phyloP scores from a whole-genome alignment of 2,888 invertebrate species.

The Terebella lapidaria region DNA sequence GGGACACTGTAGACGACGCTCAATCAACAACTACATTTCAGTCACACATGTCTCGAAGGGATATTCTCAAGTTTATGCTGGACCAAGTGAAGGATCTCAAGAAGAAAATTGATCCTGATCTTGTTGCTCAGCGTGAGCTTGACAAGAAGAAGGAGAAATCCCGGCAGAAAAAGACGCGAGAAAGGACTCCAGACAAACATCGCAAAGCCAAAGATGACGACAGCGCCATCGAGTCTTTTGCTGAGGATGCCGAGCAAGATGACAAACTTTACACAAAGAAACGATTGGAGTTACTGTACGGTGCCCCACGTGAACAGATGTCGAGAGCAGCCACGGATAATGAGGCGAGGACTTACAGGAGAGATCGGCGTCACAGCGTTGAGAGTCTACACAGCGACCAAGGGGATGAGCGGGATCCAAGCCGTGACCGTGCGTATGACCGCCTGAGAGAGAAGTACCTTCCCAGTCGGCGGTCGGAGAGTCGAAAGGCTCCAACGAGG shows the following conservation, averaged over 20 bases:
- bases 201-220: neutral
- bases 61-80: constrained; percentile 18
- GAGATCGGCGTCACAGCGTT: neutral
- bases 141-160: neutral
- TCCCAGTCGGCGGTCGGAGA: neutral
- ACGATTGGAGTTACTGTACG: constrained; percentile 4
- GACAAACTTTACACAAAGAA: constrained; percentile 6
- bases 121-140: neutral
- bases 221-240: constrained; percentile 2
- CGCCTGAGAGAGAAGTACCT: neutral
- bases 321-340: neutral
- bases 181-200: neutral
- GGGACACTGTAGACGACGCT: neutral
- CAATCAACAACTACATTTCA: neutral
- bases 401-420: neutral
- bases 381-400: neutral
- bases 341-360: neutral
- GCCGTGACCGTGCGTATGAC: neutral
- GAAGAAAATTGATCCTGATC: constrained; percentile 3
- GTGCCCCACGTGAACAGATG: neutral
- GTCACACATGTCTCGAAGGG: constrained; percentile 4
- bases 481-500: neutral
- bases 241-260: neutral
- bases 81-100: constrained; percentile 16
- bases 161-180: neutral